Percentiles rank a stretch among this genome's conserved stretches.
phyloP scores from a whole-genome alignment of 2,888 invertebrate species.

The Caenorhabditis sulstoni region DNA sequence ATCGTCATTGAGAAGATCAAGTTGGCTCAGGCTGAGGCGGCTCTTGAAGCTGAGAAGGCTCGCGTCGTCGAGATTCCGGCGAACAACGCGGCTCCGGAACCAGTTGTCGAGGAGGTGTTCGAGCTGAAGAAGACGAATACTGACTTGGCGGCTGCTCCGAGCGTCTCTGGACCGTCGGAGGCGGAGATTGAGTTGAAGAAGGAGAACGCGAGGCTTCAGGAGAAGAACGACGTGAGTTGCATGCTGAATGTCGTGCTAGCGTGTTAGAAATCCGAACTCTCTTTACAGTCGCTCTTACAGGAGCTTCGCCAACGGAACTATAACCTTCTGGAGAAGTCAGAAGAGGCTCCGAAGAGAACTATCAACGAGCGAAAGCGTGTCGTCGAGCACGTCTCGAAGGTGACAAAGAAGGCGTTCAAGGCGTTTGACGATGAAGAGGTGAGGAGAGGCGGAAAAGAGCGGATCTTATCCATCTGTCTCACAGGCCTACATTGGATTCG shows the following conservation, averaged over 20 bases:
- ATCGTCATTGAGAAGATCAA: background rate
- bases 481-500: slow-evolving; percentile 37
- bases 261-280: background rate
- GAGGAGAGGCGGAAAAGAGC: background rate
- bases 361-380: slow-evolving; percentile 28
- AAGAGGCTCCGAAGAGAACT: slow-evolving; percentile 17
- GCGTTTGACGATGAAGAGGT: slow-evolving; percentile 32
- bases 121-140: slow-evolving; percentile 47
- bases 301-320: slow-evolving; percentile 56
- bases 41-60: slow-evolving; percentile 15
- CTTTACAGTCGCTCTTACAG: slow-evolving; percentile 20
- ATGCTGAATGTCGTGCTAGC: background rate
- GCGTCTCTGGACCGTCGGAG: slow-evolving; percentile 16
- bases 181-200: slow-evolving; percentile 25
- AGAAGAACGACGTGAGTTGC: slow-evolving; percentile 28
- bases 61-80: slow-evolving; percentile 38
- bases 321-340: slow-evolving; percentile 53
- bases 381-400: slow-evolving; percentile 13
- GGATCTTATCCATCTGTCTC: background rate
- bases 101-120: slow-evolving; percentile 44
- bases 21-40: slow-evolving; percentile 4
- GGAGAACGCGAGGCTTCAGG: background rate
- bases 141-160: slow-evolving; percentile 46
- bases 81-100: slow-evolving; percentile 23
- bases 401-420: slow-evolving; percentile 22